These are phyloP conservation scores for Glandiceps talaboti DNA, from an alignment of 53 echinoderm and acorn worm species.

Conservation along the genomic window DNA sequence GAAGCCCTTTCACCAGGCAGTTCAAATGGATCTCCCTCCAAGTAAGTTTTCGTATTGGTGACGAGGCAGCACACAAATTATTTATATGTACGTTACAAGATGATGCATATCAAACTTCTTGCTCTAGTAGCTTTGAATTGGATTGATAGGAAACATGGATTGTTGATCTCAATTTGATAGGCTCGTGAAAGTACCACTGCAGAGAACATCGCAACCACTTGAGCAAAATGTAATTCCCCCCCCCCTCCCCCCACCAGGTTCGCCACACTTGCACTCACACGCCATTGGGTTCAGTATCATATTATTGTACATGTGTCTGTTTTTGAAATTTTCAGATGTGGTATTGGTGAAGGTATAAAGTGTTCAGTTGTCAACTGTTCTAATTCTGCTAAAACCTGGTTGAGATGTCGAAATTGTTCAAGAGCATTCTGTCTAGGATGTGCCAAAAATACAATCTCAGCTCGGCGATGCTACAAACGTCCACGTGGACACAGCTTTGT, in stretches of 20 bases:
- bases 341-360: slow-evolving; percentile 4
- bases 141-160: too few species aligned
- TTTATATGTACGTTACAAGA: too few species aligned
- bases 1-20: slow-evolving; percentile 13
- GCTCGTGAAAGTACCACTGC: too few species aligned
- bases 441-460: slow-evolving; percentile 43
- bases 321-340: slow-evolving; percentile 14
- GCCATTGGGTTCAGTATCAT: background rate
- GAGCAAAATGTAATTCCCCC: slow-evolving; percentile 1
- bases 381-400: slow-evolving; percentile 28
- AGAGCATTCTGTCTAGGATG: slow-evolving; percentile 66
- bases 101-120: too few species aligned
- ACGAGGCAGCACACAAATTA: too few species aligned
- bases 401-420: slow-evolving; percentile 58
- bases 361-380: slow-evolving; percentile 70
- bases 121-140: too few species aligned
- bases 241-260: background rate
- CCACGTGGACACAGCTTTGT: slow-evolving; percentile 75
- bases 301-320: background rate
- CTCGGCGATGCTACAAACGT: slow-evolving; percentile 78
- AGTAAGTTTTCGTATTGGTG: too few species aligned
- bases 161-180: too few species aligned
- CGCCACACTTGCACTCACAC: too few species aligned
- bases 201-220: slow-evolving; percentile 5
- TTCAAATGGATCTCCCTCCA: slow-evolving; percentile 7